Percentiles rank a stretch among this genome's conserved stretches.
phyloP scores from a whole-genome alignment of 2,113 vertebrate species.

The Amblyornis subalaris region DNA sequence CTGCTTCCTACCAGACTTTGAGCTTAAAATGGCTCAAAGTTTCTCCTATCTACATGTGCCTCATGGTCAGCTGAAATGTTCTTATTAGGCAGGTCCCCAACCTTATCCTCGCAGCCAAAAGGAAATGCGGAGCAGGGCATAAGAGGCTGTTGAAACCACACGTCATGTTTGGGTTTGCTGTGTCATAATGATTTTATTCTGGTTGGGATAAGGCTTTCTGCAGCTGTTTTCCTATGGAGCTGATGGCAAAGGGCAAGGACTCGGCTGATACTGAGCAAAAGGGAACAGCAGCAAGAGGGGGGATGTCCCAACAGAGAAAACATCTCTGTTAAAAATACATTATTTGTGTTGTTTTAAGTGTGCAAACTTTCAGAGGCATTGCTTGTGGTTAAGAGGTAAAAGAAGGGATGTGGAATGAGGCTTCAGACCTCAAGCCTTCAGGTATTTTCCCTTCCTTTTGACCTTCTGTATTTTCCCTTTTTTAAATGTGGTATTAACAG shows the following conservation, averaged over 20 bases:
- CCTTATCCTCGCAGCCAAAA: conserved; percentile 49
- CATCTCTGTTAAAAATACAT: neutral
- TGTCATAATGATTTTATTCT: conserved; percentile 64
- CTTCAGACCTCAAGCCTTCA: conserved; percentile 29
- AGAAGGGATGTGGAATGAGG: conserved; percentile 35
- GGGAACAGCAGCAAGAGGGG: neutral
- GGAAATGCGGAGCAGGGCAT: conserved; percentile 47
- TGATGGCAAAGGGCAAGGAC: neutral
- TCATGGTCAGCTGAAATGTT: conserved; percentile 16
- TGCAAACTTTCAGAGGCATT: neutral
- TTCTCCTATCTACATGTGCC: conserved; percentile 27
- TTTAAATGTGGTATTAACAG: neutral
- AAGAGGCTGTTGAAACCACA: conserved; percentile 61
- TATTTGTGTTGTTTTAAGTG: neutral
- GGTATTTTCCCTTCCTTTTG: neutral
- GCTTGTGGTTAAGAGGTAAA: neutral
- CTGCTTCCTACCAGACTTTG: neutral
- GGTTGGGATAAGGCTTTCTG: conserved; percentile 46
- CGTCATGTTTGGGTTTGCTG: conserved; percentile 52
- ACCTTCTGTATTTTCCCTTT: neutral
- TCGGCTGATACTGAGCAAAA: neutral
- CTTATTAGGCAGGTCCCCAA: neutral
- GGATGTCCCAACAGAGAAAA: neutral
- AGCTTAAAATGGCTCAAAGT: conserved; percentile 30
- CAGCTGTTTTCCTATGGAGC: conserved; percentile 50